Conservation (phyloP, 2,888 invertebrate genomes). For the Cosmopolites sordidus region DNA sequence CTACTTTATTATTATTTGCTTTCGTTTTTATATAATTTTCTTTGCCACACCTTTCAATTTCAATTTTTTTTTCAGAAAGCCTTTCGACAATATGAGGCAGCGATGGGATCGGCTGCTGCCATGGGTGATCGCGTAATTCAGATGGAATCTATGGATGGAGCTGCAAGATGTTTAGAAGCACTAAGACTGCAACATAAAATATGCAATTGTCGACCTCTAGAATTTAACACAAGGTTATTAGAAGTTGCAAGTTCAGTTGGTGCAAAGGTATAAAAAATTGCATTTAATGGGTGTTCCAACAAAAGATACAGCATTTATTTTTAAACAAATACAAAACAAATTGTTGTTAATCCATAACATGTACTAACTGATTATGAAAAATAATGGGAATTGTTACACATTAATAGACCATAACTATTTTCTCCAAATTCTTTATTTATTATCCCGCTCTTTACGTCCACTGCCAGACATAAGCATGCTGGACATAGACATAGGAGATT, state of each 20-base stretch:
- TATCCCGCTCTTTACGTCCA: too few species aligned
- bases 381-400: too few species aligned
- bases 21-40: too few species aligned
- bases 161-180: slow-evolving; percentile 75
- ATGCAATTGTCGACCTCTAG: slow-evolving; percentile 80
- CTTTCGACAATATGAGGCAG: slow-evolving; percentile 80
- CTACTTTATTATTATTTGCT: too few species aligned
- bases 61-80: slow-evolving; percentile 56
- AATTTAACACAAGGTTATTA: slow-evolving; percentile 77
- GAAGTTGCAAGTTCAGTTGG: slow-evolving; percentile 83
- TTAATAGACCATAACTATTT: too few species aligned
- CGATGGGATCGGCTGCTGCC: slow-evolving; percentile 76
- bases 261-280: slow-evolving; percentile 61
- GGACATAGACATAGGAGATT: too few species aligned
- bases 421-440: too few species aligned
- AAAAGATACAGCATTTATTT: neutral
- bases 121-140: slow-evolving; percentile 80
- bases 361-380: too few species aligned
- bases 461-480: too few species aligned
- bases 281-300: neutral
- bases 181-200: slow-evolving; percentile 75
- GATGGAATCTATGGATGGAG: slow-evolving; percentile 89
- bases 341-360: too few species aligned
- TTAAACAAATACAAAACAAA: too few species aligned
- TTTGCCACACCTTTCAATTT: too few species aligned